Conservation (phyloP, 2,888 invertebrate species). For the Tiphia femorata region DNA sequence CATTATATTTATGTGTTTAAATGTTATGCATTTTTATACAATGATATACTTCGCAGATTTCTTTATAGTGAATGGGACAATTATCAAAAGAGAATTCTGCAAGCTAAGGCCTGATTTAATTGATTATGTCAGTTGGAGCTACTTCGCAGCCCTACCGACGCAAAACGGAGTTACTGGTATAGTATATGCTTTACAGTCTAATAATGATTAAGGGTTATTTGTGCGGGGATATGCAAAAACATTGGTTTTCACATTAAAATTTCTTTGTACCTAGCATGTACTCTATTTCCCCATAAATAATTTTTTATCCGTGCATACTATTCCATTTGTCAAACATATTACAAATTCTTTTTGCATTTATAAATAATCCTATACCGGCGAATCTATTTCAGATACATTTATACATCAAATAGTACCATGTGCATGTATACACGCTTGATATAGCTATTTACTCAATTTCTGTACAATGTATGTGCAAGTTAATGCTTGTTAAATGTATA, state of each 20-base stretch:
- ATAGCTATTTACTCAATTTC: too few species aligned
- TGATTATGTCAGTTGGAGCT: constrained; percentile 73
- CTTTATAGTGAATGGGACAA: constrained; percentile 66
- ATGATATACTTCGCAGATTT: constrained; percentile 23
- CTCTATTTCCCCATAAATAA: background rate
- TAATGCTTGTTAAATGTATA: background rate
- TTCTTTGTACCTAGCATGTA: background rate
- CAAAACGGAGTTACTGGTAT: constrained; percentile 54
- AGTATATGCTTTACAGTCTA: background rate
- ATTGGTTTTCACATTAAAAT: background rate
- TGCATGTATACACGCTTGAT: too few species aligned
- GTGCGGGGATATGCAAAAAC: background rate
- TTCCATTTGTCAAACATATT: too few species aligned
- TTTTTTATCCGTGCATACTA: background rate
- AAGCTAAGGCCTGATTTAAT: constrained; percentile 71
- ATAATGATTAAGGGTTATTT: background rate
- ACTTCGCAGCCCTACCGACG: constrained; percentile 25
- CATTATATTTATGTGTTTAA: background rate
- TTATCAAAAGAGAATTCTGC: constrained; percentile 72
- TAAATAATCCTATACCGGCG: too few species aligned
- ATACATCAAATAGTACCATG: too few species aligned
- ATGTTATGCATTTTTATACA: constrained; percentile 2
- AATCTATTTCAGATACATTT: too few species aligned
- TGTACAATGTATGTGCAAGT: background rate
- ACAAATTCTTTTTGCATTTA: too few species aligned